A percentile compares a stretch with the other conserved stretches of the same genome.
These are phyloP conservation scores for Gymnarchus niloticus DNA, from an alignment of 2,113 vertebrate species.

Conservation along the genomic window DNA sequence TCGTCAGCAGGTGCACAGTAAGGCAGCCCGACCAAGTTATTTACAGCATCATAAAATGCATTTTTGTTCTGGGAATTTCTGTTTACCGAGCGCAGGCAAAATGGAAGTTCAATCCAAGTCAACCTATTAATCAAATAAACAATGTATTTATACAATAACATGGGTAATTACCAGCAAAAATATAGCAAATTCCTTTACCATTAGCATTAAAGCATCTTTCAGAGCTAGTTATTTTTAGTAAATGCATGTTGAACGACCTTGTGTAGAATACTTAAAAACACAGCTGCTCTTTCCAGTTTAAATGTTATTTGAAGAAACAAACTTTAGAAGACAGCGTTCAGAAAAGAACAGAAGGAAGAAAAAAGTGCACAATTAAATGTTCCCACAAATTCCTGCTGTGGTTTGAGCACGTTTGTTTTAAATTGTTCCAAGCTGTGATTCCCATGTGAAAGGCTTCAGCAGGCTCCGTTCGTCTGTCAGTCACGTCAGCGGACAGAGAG, in stretches of 20 bases:
- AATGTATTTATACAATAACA: conserved; percentile 10
- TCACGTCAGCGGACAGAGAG: conserved; percentile 69
- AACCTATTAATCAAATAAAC: neutral
- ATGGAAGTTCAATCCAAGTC: neutral
- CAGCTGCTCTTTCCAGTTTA: conserved; percentile 65
- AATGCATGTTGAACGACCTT: conserved; percentile 55
- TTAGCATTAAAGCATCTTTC: conserved; percentile 32
- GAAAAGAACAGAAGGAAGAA: conserved; percentile 60
- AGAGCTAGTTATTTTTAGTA: conserved; percentile 58
- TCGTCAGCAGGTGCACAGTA: neutral
- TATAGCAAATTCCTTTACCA: conserved; percentile 16
- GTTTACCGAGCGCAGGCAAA: neutral
- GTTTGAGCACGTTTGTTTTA: conserved; percentile 40
- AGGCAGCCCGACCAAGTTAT: neutral
- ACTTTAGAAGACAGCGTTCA: conserved; percentile 54
- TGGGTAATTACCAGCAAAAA: conserved; percentile 2
- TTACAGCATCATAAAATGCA: neutral
- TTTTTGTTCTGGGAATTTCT: neutral
- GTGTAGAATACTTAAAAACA: conserved; percentile 58
- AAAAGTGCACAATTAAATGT: conserved; percentile 76
- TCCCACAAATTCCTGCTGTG: conserved; percentile 72
- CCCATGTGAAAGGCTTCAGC: conserved; percentile 88
- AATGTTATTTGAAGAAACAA: conserved; percentile 67
- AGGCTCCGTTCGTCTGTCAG: conserved; percentile 83
- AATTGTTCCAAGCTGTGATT: conserved; percentile 85